Percentiles rank a stretch among this genome's conserved stretches.
Conservation (phyloP, 2,888 invertebrate genomes). For the Parapristionchus giblindavisi region DNA sequence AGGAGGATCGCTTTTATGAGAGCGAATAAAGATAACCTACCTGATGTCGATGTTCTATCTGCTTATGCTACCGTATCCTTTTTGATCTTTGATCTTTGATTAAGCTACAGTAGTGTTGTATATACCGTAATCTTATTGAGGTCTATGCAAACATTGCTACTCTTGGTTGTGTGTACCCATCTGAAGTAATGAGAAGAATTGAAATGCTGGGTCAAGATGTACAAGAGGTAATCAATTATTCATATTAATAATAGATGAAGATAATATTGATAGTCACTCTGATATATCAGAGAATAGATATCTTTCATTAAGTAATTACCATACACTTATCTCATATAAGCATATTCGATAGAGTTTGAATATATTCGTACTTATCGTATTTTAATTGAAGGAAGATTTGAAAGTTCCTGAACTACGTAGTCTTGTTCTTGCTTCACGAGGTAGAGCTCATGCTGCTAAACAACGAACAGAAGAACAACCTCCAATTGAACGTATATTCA, state of each 20-base stretch:
- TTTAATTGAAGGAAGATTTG: neutral
- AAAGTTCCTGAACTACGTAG: constrained; percentile 17
- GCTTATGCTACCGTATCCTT: constrained; percentile 34
- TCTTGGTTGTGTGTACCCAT: constrained; percentile 36
- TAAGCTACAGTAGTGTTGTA: neutral
- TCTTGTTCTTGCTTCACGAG: constrained; percentile 33
- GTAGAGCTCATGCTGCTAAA: constrained; percentile 34
- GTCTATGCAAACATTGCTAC: constrained; percentile 35
- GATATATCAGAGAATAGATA: too few relatives aligned
- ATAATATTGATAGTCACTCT: too few relatives aligned
- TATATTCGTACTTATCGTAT: too few relatives aligned
- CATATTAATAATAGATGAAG: neutral
- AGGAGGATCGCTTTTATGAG: constrained; percentile 33
- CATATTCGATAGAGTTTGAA: too few relatives aligned
- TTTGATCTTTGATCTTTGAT: too few relatives aligned
- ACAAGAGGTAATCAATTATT: neutral
- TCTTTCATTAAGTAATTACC: too few relatives aligned
- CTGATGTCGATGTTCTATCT: constrained; percentile 13
- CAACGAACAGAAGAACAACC: too few relatives aligned
- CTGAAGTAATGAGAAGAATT: constrained; percentile 34
- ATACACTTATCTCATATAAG: too few relatives aligned
- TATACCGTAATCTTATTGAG: neutral
- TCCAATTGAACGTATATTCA: too few relatives aligned
- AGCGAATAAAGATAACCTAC: constrained; percentile 16
- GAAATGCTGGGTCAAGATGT: constrained; percentile 20